Evolutionary conservation across 2,113 vertebrate genomes (phyloP), one percentile per base, ranked within the genome.

Genomic region (Phylloscopus trochiloides): DNA sequence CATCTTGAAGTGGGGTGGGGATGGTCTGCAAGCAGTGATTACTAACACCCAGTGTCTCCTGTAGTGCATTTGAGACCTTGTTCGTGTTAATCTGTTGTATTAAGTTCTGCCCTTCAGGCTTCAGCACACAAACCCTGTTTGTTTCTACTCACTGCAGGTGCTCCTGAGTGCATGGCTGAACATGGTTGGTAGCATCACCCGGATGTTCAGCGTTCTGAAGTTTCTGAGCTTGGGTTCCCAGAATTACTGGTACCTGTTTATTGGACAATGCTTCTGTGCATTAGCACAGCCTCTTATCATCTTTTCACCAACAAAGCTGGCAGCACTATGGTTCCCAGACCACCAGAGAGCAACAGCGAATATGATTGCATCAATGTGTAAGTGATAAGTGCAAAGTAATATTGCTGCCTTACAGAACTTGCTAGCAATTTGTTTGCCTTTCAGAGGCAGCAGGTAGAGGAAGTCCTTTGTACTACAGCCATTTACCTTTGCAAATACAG

Each of bases 321-420:
- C 99, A 10, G 98, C 99, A 1, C 85, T 99, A 28, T 99, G 99
- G 99, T 99, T 99, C 92, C 99, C 99, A 1, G 98, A 99, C 48
- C 97, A 99, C 79, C 99, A 99, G 95, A 98, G 99, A 40, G 98
- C 99, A 12, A 99, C 98, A 1, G 99, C 99, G 50, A 99, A 99
- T 97, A 99, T 97, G 98, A 97, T 99, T 3, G 98, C 98, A 81
- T 99, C 99, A 3, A 99, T 99, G 99, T 98, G 99, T 99, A 97
- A 99, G 99, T 97, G 43, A 68, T 25, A 83, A 11, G 45, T 75
- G 36, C 32, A 25, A 50, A 40, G 15, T 42, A 31, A 36, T 31
- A 26, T 28, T 65, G 22, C 61, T 21, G 10, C 14, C 45, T 57
- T 20, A 47, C 45, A 76, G 40, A 79, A 52, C 52, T 55, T 52